phyloP scores from a whole-genome alignment of 30 jellyfish, hydroid and myxozoan genomes.

The Nemopilema nomurai region DNA sequence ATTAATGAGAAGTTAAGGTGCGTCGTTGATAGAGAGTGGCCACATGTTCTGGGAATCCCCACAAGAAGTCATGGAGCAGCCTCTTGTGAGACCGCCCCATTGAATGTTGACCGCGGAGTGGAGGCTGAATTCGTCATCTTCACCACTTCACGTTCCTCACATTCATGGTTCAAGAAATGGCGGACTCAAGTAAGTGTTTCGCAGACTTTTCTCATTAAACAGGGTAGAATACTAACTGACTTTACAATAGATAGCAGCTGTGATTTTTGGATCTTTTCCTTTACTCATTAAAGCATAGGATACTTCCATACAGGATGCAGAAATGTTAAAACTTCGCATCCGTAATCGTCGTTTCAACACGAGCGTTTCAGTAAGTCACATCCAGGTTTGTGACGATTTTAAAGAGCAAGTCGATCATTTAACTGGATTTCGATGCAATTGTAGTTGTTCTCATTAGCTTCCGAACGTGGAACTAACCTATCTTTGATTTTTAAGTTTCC shows the following conservation, averaged over 20 bases:
- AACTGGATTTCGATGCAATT: too few species aligned
- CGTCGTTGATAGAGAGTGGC: neutral
- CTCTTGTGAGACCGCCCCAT: neutral
- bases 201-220: neutral
- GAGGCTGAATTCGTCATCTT: neutral
- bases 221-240: neutral
- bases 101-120: neutral
- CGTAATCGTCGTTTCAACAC: too few species aligned
- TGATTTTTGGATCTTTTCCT: neutral
- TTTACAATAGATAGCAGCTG: neutral
- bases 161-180: conserved; percentile 57
- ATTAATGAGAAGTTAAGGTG: neutral
- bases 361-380: too few species aligned
- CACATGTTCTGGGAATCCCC: neutral
- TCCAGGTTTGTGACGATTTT: too few species aligned
- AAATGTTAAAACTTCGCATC: too few species aligned
- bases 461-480: too few species aligned
- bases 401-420: too few species aligned
- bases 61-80: neutral
- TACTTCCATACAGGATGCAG: too few species aligned
- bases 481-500: too few species aligned
- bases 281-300: neutral
- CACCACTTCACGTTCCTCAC: conserved; percentile 53
- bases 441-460: too few species aligned
- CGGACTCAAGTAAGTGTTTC: conserved; percentile 68